Base-by-base conservation (phyloP, 1,140 invertebrate species). In the Habropoda laboriosa region DNA sequence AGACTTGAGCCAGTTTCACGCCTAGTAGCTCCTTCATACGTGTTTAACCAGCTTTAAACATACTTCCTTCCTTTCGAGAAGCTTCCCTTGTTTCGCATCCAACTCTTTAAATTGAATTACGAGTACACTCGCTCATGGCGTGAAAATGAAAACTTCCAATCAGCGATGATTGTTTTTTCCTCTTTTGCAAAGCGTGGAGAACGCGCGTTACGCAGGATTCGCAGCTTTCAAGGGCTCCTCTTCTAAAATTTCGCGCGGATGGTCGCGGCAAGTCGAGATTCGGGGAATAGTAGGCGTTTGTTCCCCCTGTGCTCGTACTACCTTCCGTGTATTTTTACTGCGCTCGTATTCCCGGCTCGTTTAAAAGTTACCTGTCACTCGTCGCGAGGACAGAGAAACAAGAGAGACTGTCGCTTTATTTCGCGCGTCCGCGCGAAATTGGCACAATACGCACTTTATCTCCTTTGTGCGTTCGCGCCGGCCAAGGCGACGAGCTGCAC, bases 361-460 rank as follows among this genome's bases (percentile, higher is more conserved):
- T 79, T 55, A 35, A 79, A 72, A 72, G 35, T 79, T 79, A 79
- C 57, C 66, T 63, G 68, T 78, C 76, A 27, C 35, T 55, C 21
- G 51, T 70, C 64, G 70, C 12, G 21, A 40, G 61, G 13, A 45
- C 42, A 51, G 77, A 57, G 12, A n/a, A 18, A 38, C 6, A n/a
- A 35, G 24, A 18, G 12, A 40, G 6, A 27, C 18, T 27, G 51
- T 74, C 45, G 49, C 51, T 81, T 73, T 58, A 66, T 63, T 53
- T 45, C 49, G 30, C 27, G 51, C 38, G 38, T 57, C 66, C 79
- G 30, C 72, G 51, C 58, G 77, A 80, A 79, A 85, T 85, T 83
- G 83, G 32, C 66, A 76, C 77, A 85, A 85, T 74, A 83, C 77
- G 72, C 64, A 72, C 53, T 80, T 75, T 67, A 80, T 76, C 67